A percentile compares a stretch with the other conserved stretches of the same genome.
Conservation (phyloP, 1,140 invertebrate genomes). For the Drosophila pallidifrons region DNA sequence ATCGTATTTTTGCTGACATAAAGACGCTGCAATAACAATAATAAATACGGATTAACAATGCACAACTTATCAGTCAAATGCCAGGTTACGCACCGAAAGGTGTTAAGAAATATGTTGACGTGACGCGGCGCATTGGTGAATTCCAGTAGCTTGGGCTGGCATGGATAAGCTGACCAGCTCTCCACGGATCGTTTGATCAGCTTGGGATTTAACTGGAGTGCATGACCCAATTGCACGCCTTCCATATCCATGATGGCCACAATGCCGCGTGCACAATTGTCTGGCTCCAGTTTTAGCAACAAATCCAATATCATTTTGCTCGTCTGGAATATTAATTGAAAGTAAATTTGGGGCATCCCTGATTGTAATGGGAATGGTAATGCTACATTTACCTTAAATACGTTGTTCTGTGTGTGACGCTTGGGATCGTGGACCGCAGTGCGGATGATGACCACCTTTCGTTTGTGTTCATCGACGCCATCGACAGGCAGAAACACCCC, state of each 20-base stretch:
- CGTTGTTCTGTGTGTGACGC: slow-evolving; percentile 86
- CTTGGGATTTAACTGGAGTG: slow-evolving; percentile 86
- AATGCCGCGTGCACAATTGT: slow-evolving; percentile 87
- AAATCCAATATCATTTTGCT: slow-evolving; percentile 87
- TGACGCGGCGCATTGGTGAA: slow-evolving; percentile 90
- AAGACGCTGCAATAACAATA: slow-evolving; percentile 85
- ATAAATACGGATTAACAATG: background rate
- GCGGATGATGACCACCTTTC: slow-evolving; percentile 87
- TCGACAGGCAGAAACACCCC: slow-evolving; percentile 88
- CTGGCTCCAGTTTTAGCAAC: slow-evolving; percentile 85
- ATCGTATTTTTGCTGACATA: slow-evolving; percentile 89
- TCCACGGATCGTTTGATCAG: slow-evolving; percentile 87
- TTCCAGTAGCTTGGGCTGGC: slow-evolving; percentile 89
- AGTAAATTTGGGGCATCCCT: background rate
- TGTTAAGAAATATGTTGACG: slow-evolving; percentile 89
- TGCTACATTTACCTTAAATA: slow-evolving; percentile 85
- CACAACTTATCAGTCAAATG: background rate
- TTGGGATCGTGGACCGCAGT: slow-evolving; percentile 87
- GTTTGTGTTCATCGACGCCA: slow-evolving; percentile 85
- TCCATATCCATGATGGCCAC: slow-evolving; percentile 88
- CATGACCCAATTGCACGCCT: slow-evolving; percentile 87
- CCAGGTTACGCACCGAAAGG: slow-evolving; percentile 86
- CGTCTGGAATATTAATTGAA: slow-evolving; percentile 68
- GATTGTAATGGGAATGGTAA: background rate
- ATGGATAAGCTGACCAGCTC: slow-evolving; percentile 90